Conservation (phyloP, 2,888 invertebrate species). For the Peribatodes rhomboidaria region DNA sequence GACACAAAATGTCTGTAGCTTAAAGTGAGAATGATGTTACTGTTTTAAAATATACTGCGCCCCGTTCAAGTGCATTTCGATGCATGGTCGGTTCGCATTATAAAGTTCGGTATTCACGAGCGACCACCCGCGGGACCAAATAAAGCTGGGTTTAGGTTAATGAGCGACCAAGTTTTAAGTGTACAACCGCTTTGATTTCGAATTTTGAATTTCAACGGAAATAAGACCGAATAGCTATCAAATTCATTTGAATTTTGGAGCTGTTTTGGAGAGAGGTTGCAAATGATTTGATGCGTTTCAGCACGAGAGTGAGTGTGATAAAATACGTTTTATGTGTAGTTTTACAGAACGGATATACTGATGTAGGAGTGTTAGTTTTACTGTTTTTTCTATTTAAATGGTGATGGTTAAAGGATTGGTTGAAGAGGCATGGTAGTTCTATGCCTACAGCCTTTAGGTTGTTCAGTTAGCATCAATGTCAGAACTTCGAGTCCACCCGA, state of each 20-base stretch:
- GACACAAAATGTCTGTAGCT: too few species aligned
- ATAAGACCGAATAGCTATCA: conserved; percentile 11
- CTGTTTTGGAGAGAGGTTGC: background rate
- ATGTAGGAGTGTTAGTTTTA: too few species aligned
- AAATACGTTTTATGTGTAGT: too few species aligned
- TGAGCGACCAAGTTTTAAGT: conserved; percentile 32
- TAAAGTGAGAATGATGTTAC: background rate
- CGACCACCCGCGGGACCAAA: conserved; percentile 25
- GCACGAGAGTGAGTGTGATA: background rate
- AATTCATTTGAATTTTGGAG: conserved; percentile 11
- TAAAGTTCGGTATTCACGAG: conserved; percentile 33
- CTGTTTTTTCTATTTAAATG: too few species aligned
- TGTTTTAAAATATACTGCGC: conserved; percentile 8
- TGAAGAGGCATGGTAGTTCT: too few species aligned
- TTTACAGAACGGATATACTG: too few species aligned
- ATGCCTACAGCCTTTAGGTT: too few species aligned
- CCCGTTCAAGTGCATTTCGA: conserved; percentile 25
- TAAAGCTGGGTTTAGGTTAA: conserved; percentile 32
- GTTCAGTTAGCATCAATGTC: too few species aligned
- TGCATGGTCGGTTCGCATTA: conserved; percentile 27
- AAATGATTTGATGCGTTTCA: background rate
- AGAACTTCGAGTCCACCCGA: too few species aligned
- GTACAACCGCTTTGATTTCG: conserved; percentile 20
- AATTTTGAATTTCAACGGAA: conserved; percentile 21
- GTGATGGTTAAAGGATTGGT: too few species aligned